Conservation (phyloP, 2,113 vertebrate species). For the Oreotrochilus melanogaster region DNA sequence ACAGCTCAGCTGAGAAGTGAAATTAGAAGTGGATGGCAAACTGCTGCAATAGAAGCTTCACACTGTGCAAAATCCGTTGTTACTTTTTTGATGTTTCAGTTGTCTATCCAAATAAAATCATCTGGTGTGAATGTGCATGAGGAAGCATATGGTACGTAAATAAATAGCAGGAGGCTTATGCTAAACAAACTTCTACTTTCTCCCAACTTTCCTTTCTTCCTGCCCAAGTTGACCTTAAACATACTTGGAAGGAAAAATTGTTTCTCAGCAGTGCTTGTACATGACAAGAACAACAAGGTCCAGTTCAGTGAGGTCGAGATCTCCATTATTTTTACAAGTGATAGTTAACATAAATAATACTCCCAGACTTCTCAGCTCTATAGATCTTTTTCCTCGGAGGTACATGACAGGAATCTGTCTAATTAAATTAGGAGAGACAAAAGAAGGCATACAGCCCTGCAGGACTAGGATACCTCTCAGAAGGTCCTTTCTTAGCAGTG, state of each 20-base stretch:
- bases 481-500: not conserved
- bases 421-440: not conserved
- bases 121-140: not conserved
- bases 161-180: constrained; percentile 56
- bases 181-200: constrained; percentile 26
- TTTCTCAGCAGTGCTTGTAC: not conserved
- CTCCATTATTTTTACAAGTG: not conserved
- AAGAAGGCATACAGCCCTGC: not conserved
- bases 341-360: not conserved
- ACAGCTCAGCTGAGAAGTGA: constrained; percentile 60
- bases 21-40: constrained; percentile 34
- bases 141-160: constrained; percentile 67
- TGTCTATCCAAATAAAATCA: constrained; percentile 71
- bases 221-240: constrained; percentile 36
- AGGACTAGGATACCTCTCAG: not conserved
- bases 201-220: not conserved
- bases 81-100: constrained; percentile 64
- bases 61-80: constrained; percentile 58
- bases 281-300: not conserved
- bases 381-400: not conserved
- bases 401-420: not conserved
- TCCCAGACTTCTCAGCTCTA: not conserved
- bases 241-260: not conserved
- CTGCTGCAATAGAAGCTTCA: constrained; percentile 46
- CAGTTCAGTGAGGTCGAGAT: not conserved